phyloP scores from a whole-genome alignment of 2,113 vertebrate genomes.

The Paracanthobrama guichenoti region DNA sequence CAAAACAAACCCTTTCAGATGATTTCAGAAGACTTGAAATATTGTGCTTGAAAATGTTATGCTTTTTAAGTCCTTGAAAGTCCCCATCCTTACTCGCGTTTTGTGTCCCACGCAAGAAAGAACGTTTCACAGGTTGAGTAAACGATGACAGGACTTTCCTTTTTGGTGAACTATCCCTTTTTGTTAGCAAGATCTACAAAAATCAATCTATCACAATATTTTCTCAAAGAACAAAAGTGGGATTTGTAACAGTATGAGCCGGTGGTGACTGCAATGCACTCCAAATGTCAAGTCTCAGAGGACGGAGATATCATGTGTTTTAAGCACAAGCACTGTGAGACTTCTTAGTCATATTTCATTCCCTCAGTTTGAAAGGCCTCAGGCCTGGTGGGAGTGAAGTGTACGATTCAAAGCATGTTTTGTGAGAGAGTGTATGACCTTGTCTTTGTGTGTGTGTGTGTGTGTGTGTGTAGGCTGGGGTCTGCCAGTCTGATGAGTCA shows the following conservation, averaged over 20 bases:
- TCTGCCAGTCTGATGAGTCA: conserved; percentile 53
- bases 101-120: not conserved
- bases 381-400: conserved; percentile 30
- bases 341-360: conserved; percentile 49
- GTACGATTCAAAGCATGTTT: conserved; percentile 39
- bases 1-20: not conserved
- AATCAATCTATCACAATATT: conserved; percentile 5
- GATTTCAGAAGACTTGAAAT: not conserved
- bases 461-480: conserved; percentile 25
- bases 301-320: conserved; percentile 37
- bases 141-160: not conserved
- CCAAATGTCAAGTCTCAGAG: conserved; percentile 45
- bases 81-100: not conserved
- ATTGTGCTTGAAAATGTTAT: not conserved
- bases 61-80: not conserved
- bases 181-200: not conserved
- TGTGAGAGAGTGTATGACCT: not conserved
- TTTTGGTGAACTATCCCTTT: not conserved
- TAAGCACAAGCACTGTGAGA: conserved; percentile 23
- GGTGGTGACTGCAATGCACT: not conserved
- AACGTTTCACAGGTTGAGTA: not conserved
- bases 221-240: conserved; percentile 17
- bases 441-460: not conserved
- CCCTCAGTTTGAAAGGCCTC: conserved; percentile 28
- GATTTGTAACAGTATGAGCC: not conserved